Evolutionary conservation across 2,888 invertebrate genomes (phyloP).

Genomic region (Periphyllus acericola): DNA sequence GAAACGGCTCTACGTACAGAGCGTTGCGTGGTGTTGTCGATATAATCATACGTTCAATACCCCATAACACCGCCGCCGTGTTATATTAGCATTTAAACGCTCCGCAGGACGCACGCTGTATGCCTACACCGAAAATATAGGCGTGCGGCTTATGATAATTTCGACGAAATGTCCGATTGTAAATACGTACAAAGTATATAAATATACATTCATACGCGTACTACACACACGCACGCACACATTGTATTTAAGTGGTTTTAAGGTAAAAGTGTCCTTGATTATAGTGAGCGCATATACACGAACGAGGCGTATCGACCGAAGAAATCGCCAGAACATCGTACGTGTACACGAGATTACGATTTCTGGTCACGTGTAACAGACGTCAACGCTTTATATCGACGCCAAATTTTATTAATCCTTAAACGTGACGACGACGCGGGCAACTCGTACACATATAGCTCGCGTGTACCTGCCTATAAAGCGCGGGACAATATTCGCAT

Average conservation of each 20-base stretch:
- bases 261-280: conserved; percentile 16
- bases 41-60: too few species aligned
- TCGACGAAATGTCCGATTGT: too few species aligned
- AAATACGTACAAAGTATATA: too few species aligned
- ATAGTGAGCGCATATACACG: neutral
- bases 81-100: too few species aligned
- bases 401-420: conserved; percentile 13
- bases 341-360: neutral
- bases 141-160: too few species aligned
- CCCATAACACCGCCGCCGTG: too few species aligned
- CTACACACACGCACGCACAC: neutral
- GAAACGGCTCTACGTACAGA: too few species aligned
- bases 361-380: conserved; percentile 18
- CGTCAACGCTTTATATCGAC: neutral
- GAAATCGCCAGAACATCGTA: too few species aligned
- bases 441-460: neutral
- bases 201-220: too few species aligned
- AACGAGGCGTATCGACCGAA: neutral
- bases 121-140: too few species aligned
- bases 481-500: neutral
- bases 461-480: neutral
- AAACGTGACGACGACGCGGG: neutral
- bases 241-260: neutral
- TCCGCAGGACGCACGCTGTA: too few species aligned
- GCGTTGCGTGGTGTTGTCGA: too few species aligned